A percentile compares a stretch with the other conserved stretches of the same genome.
These are phyloP conservation scores for Cotesia vestalis DNA, from an alignment of 1,140 invertebrate species.

Conservation along the genomic window DNA sequence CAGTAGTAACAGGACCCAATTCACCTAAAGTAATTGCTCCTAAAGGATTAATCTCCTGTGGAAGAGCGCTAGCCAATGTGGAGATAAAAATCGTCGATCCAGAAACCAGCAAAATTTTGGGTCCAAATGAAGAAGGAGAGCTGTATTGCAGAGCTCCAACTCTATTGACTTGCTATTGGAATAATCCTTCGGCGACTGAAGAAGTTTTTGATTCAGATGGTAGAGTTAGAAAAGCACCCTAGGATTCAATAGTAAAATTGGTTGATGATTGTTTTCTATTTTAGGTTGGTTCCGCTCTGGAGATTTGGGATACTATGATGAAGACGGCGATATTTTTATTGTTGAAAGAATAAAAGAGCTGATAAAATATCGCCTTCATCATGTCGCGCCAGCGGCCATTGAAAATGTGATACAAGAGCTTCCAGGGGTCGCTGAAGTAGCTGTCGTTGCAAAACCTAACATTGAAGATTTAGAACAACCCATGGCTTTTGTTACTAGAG, in stretches of 20 bases:
- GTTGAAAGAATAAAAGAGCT: constrained; percentile 71
- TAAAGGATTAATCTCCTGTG: constrained; percentile 36
- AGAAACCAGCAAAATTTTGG: constrained; percentile 53
- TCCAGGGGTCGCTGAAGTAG: constrained; percentile 72
- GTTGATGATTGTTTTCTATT: no score
- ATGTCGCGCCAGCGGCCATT: constrained; percentile 60
- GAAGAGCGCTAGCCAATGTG: constrained; percentile 38
- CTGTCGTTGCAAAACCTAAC: constrained; percentile 75
- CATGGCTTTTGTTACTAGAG: constrained; percentile 69
- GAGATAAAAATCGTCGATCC: constrained; percentile 57
- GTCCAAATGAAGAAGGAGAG: constrained; percentile 63
- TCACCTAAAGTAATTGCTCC: neutral
- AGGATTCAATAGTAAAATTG: neutral
- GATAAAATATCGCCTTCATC: constrained; percentile 63
- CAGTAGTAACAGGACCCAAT: constrained; percentile 4
- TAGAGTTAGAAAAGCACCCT: neutral
- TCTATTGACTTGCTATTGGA: constrained; percentile 63
- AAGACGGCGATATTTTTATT: constrained; percentile 62
- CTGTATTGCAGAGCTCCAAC: constrained; percentile 58
- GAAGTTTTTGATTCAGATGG: constrained; percentile 67
- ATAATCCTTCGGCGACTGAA: constrained; percentile 68
- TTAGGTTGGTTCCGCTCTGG: constrained; percentile 31
- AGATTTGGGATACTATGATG: constrained; percentile 62
- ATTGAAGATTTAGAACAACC: constrained; percentile 71
- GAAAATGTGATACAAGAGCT: constrained; percentile 73